Base-by-base conservation (phyloP, 2,113 vertebrate genomes). In the Holacanthus passer region DNA sequence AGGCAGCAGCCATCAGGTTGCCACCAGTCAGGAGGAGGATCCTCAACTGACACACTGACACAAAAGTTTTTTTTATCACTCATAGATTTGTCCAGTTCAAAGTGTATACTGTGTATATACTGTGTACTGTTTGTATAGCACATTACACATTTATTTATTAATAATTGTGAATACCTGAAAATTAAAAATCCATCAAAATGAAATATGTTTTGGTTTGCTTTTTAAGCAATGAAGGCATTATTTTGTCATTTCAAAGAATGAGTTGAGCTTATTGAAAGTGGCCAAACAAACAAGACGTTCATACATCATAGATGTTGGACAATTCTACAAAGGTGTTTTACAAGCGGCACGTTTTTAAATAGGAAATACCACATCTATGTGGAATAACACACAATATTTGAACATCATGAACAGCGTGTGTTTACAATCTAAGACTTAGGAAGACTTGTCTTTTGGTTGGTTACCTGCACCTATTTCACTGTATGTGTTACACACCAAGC, bases 1-100 rank as follows among this genome's bases (percentile, higher is more conserved):
- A 88, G 93, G 93, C 96, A 48, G 96, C 96, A 32, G 92, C 94
- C 9, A 97, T 99, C 90, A 96, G 90, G 88, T 56, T 98, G 27
- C 97, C 97, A 19, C 55, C 11, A 41, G 52, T 97, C 84, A 95
- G 93, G 89, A 81, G 95, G 39, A 95, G 88, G 69, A 94, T 96
- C 82, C 45, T 12, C 83, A 69, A 48, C 80, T 87, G 92, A 93
- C 69, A 81, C 1, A 48, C 39, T 45, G n/a, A n/a, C n/a, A n/a
- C n/a, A n/a, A n/a, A n/a, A n/a, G 12, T 3, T 20, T 62, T 32
- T 47, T 64, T 10, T 55, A 0, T 55, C 12, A 27, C 7, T 41
- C 7, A 1, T 31, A n/a, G 0, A 64, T 24, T 52, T 60, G 12
- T 55, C 19, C 12, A 16, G 39, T 22, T 58, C 22, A 58, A 17